These are phyloP conservation scores for Porites australiensis DNA, from an alignment of 64 coral and sea anemone species.

Conservation along the genomic window DNA sequence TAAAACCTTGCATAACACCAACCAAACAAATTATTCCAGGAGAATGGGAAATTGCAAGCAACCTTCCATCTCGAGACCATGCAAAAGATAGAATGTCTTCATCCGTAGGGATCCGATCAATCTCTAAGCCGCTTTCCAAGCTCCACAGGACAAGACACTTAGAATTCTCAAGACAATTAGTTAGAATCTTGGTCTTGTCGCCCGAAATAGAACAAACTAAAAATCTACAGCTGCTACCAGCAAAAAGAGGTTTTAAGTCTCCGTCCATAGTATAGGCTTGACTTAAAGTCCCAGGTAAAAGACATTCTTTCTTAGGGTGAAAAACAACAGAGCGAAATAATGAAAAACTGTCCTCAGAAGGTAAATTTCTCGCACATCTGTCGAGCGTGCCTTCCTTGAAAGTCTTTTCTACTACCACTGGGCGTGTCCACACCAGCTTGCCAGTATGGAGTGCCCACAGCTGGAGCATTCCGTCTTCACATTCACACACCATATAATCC, in stretches of 20 bases:
- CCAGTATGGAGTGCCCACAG: no score
- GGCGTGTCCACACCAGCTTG: no score
- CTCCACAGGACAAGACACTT: neutral
- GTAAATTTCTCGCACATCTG: neutral
- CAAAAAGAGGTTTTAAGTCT: neutral
- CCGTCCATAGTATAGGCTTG: neutral
- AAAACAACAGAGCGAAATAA: neutral
- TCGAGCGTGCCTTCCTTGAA: no score
- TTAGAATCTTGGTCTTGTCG: neutral
- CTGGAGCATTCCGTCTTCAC: no score
- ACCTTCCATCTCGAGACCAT: neutral
- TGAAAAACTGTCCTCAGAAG: neutral
- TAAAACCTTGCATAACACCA: neutral
- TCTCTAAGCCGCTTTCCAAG: neutral
- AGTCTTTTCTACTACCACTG: neutral
- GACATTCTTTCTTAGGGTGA: neutral
- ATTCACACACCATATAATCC: no score
- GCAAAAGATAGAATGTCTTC: neutral
- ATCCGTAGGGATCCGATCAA: neutral
- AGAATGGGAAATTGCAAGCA: conserved; percentile 25
- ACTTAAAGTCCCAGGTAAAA: neutral
- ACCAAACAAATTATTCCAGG: neutral
- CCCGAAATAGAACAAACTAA: neutral
- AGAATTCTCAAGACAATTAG: neutral
- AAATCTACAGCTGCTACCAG: neutral